Base-by-base conservation (phyloP, 2,888 invertebrate genomes). In the Holacanthella duospinosa region DNA sequence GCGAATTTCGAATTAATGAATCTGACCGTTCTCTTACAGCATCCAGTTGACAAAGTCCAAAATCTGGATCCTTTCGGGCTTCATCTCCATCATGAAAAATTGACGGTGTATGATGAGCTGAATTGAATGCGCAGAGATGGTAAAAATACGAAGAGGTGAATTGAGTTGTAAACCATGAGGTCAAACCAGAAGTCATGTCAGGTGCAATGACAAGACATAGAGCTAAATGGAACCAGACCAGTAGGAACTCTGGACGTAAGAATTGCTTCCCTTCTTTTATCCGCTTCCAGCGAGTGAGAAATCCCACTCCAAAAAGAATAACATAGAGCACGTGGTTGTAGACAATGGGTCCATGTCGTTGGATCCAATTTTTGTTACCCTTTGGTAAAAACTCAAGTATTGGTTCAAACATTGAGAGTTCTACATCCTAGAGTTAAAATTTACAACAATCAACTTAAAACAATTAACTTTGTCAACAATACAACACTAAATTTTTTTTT, bases 81-180 rank as follows among this genome's bases (percentile, higher is more conserved):
- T 68, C 67, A 63, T 75, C 75, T 21, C 74, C 74, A 29, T 73
- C 74, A 64, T 75, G 74, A 53, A 71, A 74, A 43, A 73, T 60
- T 16, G 83, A 83, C 1, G 89, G 88, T n/a, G 55, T 44, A 75
- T 89, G 87, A 74, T 89, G 88, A 78, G 89, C 89, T 1, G 87
- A 88, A 75, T 84, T 87, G 1, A 86, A 74, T 1, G 84, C 88
- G 63, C 87, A 83, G 1, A 82, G 70, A 19, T 77, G 79, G 74
- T 89, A 63, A 19, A 63, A 53, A 26, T 65, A 70, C 6, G 66
- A 66, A 16, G 67, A 55, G 0, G 55, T 56, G 1, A 65, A 64
- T 25, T 71, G 70, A 25, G 69, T 60, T n/a, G 58, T 67, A 59
- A 59, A 62, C 74, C 62, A 72, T 12, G 68, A 59, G 12, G 55